Evolutionary conservation across 1,140 invertebrate genomes (phyloP), one percentile per base, ranked within the genome.

Genomic region (Drosophila carrolli): DNA sequence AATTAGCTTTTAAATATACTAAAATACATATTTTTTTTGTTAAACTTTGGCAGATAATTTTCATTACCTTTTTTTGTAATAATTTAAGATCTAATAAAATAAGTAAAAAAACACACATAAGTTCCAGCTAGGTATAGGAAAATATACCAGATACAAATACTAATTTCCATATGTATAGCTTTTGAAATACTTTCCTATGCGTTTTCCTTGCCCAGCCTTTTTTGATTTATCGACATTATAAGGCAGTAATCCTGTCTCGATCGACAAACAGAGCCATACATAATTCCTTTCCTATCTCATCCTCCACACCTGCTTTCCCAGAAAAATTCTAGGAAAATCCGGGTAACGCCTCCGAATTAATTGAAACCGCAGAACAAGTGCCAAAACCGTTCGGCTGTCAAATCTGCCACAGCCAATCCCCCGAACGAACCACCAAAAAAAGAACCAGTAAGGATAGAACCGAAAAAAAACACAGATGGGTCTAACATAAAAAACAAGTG

Each of bases 361-460:
- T 86, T 88, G 80, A 88, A 88, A 88, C 84, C 84, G 61, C 84
- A 89, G 61, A 50, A 56, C 76, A 80, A 88, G 83, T 83, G 79
- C 66, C 74, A 77, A 53, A 77, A 67, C 51, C 79, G 75, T 63
- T 63, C 43, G 16, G 47, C 82, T 86, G 75, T 82, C 82, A 88
- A 41, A 55, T 29, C 51, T 74, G 54, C 57, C 55, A 62, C 43
- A 37, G 5, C 59, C 66, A 67, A 66, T 50, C 61, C 65, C 59
- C 47, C 70, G 57, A 68, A 63, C 57, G 59, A 71, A 59, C 50
- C 65, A 32, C 29, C 54, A 44, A 58, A 47, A 63, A 57, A 77
- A 67, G 29, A 10, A 56, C 43, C 51, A 68, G 29, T 61, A 43
- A 50, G 50, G 37, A 44, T 43, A 59, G 40, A 61, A 61, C 32